A percentile compares a stretch with the other conserved stretches of the same genome.
phyloP scores from a whole-genome alignment of 2,888 invertebrate genomes.

The Antitype chi region DNA sequence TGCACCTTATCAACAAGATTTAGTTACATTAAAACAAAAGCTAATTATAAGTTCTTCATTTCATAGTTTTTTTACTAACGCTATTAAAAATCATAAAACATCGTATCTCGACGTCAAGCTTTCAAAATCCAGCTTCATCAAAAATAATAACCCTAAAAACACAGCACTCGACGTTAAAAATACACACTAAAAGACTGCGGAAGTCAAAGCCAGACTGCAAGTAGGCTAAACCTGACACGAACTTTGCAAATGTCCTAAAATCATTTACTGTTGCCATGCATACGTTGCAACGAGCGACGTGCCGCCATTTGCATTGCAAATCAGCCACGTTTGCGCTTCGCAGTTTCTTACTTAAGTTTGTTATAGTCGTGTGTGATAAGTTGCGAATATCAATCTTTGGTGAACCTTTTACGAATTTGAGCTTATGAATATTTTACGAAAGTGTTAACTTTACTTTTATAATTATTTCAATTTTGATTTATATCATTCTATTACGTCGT shows the following conservation, averaged over 20 bases:
- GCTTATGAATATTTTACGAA: neutral
- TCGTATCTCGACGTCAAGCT: neutral
- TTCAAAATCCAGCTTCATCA: neutral
- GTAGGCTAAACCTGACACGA: constrained; percentile 57
- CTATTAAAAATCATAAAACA: neutral
- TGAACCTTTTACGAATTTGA: constrained; percentile 9
- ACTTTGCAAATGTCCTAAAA: constrained; percentile 59
- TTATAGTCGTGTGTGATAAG: constrained; percentile 49
- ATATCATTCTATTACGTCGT: neutral
- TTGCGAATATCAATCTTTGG: constrained; percentile 25
- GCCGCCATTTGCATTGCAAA: constrained; percentile 65
- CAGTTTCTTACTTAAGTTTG: constrained; percentile 56
- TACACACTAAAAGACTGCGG: constrained; percentile 22
- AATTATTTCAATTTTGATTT: neutral
- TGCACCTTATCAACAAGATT: too few species aligned
- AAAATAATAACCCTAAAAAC: constrained; percentile 5
- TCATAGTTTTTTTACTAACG: neutral
- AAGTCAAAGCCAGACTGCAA: constrained; percentile 37
- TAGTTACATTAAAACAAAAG: too few species aligned
- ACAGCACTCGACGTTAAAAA: constrained; percentile 37
- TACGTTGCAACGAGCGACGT: constrained; percentile 41
- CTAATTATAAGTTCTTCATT: neutral
- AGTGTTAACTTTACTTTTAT: neutral
- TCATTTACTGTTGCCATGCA: constrained; percentile 62
- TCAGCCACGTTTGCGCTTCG: constrained; percentile 52